These are phyloP conservation scores for Oconnorella tubifera DNA, from an alignment of 2,888 invertebrate species.

Conservation along the genomic window DNA sequence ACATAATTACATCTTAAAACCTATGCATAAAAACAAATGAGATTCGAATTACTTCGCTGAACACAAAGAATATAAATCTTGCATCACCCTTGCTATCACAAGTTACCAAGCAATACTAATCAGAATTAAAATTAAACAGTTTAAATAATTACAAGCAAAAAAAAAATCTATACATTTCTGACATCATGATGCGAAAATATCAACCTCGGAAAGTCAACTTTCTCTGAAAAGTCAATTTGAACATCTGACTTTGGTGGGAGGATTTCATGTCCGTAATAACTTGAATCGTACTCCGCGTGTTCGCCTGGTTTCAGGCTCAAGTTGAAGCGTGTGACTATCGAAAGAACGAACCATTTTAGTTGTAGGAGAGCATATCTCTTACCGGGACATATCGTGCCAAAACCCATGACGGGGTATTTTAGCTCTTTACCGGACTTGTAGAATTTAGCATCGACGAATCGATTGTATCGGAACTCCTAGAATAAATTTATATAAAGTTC, in stretches of 20 bases:
- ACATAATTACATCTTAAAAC: too few species aligned
- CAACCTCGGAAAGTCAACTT: slow-evolving; percentile 20
- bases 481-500: not conserved
- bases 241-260: slow-evolving; percentile 53
- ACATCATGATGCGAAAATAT: not conserved
- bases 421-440: slow-evolving; percentile 50
- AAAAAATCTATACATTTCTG: too few species aligned
- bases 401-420: slow-evolving; percentile 51
- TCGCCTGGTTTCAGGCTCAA: slow-evolving; percentile 46
- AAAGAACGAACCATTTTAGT: slow-evolving; percentile 52
- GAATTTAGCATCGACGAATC: slow-evolving; percentile 51
- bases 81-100: too few species aligned
- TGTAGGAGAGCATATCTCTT: slow-evolving; percentile 52
- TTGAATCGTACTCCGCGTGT: slow-evolving; percentile 43
- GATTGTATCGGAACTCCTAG: slow-evolving; percentile 52
- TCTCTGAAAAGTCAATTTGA: slow-evolving; percentile 32
- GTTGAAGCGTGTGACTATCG: slow-evolving; percentile 47
- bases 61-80: too few species aligned
- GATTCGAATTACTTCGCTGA: too few species aligned
- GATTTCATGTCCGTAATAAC: slow-evolving; percentile 55
- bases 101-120: too few species aligned
- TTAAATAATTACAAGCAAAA: too few species aligned
- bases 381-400: slow-evolving; percentile 55
- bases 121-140: too few species aligned
- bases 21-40: too few species aligned